Base-by-base conservation (phyloP, 2,888 invertebrate genomes). In the Temnothorax unifasciatus region DNA sequence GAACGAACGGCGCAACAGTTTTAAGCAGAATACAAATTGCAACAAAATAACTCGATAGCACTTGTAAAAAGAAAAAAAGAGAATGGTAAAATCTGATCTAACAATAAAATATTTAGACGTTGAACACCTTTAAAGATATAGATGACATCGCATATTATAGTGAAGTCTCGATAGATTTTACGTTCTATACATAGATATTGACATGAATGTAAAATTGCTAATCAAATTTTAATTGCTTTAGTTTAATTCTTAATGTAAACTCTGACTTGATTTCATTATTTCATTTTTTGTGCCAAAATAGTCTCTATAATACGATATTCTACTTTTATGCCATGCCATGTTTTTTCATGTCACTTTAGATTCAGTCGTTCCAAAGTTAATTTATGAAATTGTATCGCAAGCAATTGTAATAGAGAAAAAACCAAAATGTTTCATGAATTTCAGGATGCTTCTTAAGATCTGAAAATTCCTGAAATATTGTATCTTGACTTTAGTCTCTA, bases 21-120 rank as follows among this genome's bases (percentile, higher is more conserved):
- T 69, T 69, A 50, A 50, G 4, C 34, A 9, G 54, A 54, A 68
- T 68, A 47, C 5, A 15, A 68, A 69, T 69, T 34, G 3, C 21
- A 34, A 15, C 13, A 21, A 34, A 38, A 11, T 3, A 21, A 41
- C 52, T 54, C 34, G 34, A 71, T 57, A 41, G 11, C 11, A 0
- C 6, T 73, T 25, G 54, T 38, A 64, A 41, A 13, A 1, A 41
- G 15, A 11, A 54, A 54, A 18, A 54, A 21, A 41, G 6, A 54
- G 2, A 13, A 54, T 25, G 6, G 9, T 11, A 15, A 2, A 69
- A 5, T 54, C 2, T 15, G 34, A 3, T 52, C 8, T 9, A 21
- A 52, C 21, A 38, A 54, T 57, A 25, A 73, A 57, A 57, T 44
- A 73, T 57, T 50, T 18, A 50, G 9, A 50, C 5, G 5, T 8